These are phyloP conservation scores for Leptinotarsa juncta DNA, from an alignment of 2,888 invertebrate species.

Conservation along the genomic window DNA sequence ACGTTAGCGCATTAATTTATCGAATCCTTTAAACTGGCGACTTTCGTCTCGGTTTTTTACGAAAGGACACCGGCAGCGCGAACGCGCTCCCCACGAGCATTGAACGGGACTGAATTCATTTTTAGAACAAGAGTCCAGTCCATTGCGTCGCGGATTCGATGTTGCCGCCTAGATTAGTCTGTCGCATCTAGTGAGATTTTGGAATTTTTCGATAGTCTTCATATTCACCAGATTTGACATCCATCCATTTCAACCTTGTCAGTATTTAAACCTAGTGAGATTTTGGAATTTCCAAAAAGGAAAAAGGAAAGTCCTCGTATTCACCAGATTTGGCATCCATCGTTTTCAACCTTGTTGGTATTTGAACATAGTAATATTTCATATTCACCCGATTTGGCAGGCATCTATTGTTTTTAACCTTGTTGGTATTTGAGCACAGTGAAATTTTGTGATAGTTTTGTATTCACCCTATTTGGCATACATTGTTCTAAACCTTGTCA, in stretches of 20 bases:
- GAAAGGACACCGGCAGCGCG: not conserved
- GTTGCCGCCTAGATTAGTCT: constrained; percentile 3
- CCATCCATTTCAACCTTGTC: too few species aligned
- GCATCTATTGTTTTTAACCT: too few species aligned
- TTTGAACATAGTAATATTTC: too few species aligned
- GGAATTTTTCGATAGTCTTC: not conserved
- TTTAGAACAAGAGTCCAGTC: not conserved
- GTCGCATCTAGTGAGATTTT: not conserved
- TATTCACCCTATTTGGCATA: too few species aligned
- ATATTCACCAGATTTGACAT: too few species aligned
- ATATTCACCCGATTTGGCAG: not conserved
- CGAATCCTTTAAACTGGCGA: not conserved
- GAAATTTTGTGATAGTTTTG: too few species aligned
- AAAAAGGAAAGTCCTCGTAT: too few species aligned
- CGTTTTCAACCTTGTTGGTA: too few species aligned
- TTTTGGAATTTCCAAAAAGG: not conserved
- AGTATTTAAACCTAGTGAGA: too few species aligned
- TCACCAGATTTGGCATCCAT: too few species aligned
- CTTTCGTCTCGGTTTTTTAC: not conserved
- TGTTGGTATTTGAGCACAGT: too few species aligned
- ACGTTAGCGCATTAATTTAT: not conserved
- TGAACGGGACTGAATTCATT: not conserved
- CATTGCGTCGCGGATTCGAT: not conserved
- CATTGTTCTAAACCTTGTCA: too few species aligned
- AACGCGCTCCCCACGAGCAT: constrained; percentile 6